Conservation (phyloP, 2,888 invertebrate species). For the Latrodectus elegans region DNA sequence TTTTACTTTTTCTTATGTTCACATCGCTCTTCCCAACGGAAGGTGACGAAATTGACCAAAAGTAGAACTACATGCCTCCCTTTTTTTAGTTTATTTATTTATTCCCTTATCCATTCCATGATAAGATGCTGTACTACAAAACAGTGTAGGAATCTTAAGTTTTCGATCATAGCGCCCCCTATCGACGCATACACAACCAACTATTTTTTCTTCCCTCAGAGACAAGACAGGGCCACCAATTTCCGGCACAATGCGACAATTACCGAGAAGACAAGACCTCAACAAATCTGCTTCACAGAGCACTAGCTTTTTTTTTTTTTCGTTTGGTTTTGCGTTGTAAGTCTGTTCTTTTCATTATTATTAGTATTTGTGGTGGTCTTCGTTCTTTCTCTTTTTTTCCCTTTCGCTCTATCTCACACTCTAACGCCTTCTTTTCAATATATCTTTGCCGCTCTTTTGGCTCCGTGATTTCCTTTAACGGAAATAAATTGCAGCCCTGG, state of each 20-base stretch:
- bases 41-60: slow-evolving; percentile 67
- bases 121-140: slow-evolving; percentile 57
- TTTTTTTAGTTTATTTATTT: slow-evolving; percentile 44
- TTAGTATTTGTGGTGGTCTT: slow-evolving; percentile 51
- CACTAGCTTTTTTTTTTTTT: slow-evolving; percentile 19
- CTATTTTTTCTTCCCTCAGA: slow-evolving; percentile 23
- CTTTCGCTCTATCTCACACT: slow-evolving; percentile 4
- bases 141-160: slow-evolving; percentile 20
- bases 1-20: background rate
- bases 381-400: slow-evolving; percentile 23
- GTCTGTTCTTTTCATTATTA: slow-evolving; percentile 63
- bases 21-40: background rate
- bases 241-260: slow-evolving; percentile 66
- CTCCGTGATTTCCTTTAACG: slow-evolving; percentile 61
- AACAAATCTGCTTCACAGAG: slow-evolving; percentile 43
- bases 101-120: slow-evolving; percentile 44
- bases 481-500: slow-evolving; percentile 60
- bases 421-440: slow-evolving; percentile 12
- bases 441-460: slow-evolving; percentile 32
- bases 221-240: slow-evolving; percentile 63
- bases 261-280: slow-evolving; percentile 60
- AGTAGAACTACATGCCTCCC: slow-evolving; percentile 16
- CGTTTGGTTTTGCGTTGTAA: background rate
- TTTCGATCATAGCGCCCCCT: background rate
- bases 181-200: background rate